phyloP scores from a whole-genome alignment of 2,888 invertebrate genomes.

The Eutolmus rufibarbis region DNA sequence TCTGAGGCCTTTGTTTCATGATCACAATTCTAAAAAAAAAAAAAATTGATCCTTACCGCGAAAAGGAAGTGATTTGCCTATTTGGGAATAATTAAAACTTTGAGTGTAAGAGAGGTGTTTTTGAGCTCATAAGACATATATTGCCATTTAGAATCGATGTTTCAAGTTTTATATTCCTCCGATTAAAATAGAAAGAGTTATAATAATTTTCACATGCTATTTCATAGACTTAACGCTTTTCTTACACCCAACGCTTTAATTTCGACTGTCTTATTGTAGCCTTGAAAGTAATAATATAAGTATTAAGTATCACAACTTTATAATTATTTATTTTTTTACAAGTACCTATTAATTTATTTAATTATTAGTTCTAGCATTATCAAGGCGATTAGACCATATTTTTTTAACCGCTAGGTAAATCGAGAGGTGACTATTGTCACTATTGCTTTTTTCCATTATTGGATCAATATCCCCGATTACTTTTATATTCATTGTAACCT shows the following conservation, averaged over 20 bases:
- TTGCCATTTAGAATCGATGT: background rate
- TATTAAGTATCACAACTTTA: background rate
- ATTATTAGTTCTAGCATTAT: background rate
- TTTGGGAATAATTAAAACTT: background rate
- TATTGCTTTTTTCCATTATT: background rate
- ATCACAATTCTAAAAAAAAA: no score
- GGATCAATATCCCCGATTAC: background rate
- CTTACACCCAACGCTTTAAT: background rate
- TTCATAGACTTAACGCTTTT: background rate
- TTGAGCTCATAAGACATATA: background rate
- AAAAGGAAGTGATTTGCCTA: background rate
- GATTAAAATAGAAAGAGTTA: no score
- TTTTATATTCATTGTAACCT: background rate
- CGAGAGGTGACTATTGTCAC: background rate
- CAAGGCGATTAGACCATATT: background rate
- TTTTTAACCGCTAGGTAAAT: background rate
- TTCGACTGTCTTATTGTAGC: background rate
- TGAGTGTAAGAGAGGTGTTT: background rate
- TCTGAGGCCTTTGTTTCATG: no score
- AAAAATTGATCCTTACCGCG: background rate
- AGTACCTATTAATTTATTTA: background rate
- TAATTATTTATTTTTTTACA: background rate
- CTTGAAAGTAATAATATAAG: background rate
- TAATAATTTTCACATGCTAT: background rate
- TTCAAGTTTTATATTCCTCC: background rate